These are phyloP conservation scores for Hymenochirus boettgeri DNA, from an alignment of 2,113 vertebrate genomes.

Conservation along the genomic window DNA sequence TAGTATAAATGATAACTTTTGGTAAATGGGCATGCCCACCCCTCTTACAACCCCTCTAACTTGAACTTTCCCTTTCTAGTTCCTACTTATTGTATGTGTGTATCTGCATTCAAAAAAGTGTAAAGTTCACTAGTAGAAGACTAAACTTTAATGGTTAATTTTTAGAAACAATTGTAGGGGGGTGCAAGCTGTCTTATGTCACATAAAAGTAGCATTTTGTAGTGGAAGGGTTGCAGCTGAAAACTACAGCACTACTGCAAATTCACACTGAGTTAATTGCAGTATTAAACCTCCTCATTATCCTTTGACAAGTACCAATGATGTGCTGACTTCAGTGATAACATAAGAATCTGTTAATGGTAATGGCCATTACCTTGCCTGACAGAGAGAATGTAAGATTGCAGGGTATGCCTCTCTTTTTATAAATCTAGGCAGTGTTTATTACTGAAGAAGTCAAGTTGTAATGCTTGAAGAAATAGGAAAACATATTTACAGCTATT, in stretches of 20 bases:
- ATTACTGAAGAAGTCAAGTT: slow-evolving; percentile 41
- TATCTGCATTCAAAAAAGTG: neutral
- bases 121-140: slow-evolving; percentile 5
- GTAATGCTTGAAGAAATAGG: slow-evolving; percentile 29
- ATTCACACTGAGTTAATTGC: slow-evolving; percentile 47
- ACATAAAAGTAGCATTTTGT: slow-evolving; percentile 40
- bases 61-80: too few species aligned
- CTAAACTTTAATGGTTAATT: slow-evolving; percentile 23
- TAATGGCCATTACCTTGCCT: slow-evolving; percentile 56
- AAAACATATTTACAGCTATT: slow-evolving; percentile 23
- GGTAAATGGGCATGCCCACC: too few species aligned
- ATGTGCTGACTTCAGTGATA: slow-evolving; percentile 50
- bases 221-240: slow-evolving; percentile 47
- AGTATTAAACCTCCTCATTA: slow-evolving; percentile 50
- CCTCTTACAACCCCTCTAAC: too few species aligned
- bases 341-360: slow-evolving; percentile 50
- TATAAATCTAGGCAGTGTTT: slow-evolving; percentile 34
- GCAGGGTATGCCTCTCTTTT: slow-evolving; percentile 51
- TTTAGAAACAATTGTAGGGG: slow-evolving; percentile 23
- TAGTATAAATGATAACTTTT: too few species aligned
- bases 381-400: slow-evolving; percentile 59
- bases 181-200: slow-evolving; percentile 7
- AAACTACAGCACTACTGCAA: slow-evolving; percentile 46
- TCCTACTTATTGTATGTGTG: too few species aligned
- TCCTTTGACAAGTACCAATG: slow-evolving; percentile 51